These are phyloP conservation scores for Samia ricini DNA, from an alignment of 1,140 invertebrate genomes.

Conservation along the genomic window DNA sequence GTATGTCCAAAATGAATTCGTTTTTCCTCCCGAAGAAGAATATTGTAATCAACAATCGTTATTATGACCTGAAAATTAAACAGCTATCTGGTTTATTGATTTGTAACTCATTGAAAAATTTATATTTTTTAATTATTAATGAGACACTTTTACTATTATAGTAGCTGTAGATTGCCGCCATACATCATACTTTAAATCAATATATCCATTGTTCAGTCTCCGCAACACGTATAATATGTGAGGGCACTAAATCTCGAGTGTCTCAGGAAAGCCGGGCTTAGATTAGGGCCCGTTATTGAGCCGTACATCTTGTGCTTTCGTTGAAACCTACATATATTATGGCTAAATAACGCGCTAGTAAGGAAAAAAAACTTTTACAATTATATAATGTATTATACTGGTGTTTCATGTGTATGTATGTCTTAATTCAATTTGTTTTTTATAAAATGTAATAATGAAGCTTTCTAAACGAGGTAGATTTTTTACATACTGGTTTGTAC, in stretches of 20 bases:
- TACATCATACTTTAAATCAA: constrained; percentile 31
- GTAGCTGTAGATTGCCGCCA: neutral
- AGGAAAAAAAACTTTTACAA: neutral
- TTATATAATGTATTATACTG: no score
- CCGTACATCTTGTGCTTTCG: constrained; percentile 33
- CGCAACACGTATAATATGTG: constrained; percentile 28
- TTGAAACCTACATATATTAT: neutral
- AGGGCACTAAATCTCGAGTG: constrained; percentile 31
- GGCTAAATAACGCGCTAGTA: neutral
- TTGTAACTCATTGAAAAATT: no score
- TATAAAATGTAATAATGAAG: no score
- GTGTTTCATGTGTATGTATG: neutral
- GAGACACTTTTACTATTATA: neutral
- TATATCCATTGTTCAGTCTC: constrained; percentile 12
- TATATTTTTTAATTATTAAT: neutral
- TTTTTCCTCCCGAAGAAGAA: no score
- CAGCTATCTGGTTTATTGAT: no score
- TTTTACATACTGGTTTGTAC: no score
- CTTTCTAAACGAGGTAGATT: no score
- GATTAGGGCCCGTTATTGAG: constrained; percentile 44
- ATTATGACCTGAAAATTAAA: no score
- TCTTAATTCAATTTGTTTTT: neutral
- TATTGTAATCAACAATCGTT: no score
- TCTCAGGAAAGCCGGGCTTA: constrained; percentile 28
- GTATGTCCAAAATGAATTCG: no score